A percentile compares a stretch with the other conserved stretches of the same genome.
phyloP scores from a whole-genome alignment of 2,888 invertebrate genomes.

The Baronia brevicornis region DNA sequence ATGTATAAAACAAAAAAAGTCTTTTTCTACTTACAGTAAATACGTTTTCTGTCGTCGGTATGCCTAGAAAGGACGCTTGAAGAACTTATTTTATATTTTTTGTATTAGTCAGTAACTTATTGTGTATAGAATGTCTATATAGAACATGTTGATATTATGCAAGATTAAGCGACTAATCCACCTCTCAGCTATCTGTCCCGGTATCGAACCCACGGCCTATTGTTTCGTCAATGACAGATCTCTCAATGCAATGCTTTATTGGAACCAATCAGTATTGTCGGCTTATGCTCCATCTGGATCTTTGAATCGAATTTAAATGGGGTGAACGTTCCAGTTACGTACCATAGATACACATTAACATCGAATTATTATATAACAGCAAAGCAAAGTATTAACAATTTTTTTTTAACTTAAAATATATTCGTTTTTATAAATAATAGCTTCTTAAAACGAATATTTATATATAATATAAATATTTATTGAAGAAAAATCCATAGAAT shows the following conservation, averaged over 20 bases:
- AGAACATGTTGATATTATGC: slow-evolving; percentile 10
- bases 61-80: too few relatives aligned
- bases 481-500: too few relatives aligned
- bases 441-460: too few relatives aligned
- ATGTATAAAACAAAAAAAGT: too few relatives aligned
- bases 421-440: neutral
- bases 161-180: slow-evolving; percentile 9
- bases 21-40: too few relatives aligned
- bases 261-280: slow-evolving; percentile 69
- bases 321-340: slow-evolving; percentile 24
- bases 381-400: too few relatives aligned
- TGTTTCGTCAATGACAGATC: slow-evolving; percentile 64
- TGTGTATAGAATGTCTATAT: neutral
- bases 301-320: slow-evolving; percentile 39
- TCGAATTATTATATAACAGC: neutral
- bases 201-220: slow-evolving; percentile 52
- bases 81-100: too few relatives aligned
- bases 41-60: too few relatives aligned
- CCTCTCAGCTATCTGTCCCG: slow-evolving; percentile 16
- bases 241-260: slow-evolving; percentile 67
- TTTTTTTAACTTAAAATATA: neutral
- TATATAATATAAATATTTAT: too few relatives aligned
- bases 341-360: slow-evolving; percentile 1
- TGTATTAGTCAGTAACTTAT: too few relatives aligned
- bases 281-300: slow-evolving; percentile 56